Conservation (phyloP, 2,797 vertebrate species). For the Danio kyathit region DNA sequence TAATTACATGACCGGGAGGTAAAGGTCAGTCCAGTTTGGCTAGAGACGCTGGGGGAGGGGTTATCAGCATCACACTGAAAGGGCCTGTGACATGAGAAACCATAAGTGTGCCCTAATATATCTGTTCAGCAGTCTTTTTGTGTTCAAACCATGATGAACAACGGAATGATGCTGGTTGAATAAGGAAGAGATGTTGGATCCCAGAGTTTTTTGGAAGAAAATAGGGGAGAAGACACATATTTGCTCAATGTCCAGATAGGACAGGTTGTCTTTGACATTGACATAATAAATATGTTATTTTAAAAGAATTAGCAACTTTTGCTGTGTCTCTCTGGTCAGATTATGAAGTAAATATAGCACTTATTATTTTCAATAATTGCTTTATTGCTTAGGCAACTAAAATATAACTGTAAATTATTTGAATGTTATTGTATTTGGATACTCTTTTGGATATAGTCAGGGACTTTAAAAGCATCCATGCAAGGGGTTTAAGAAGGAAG, state of each 20-base stretch:
- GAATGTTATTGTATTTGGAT: too few species aligned
- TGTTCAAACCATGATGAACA: conserved; percentile 8
- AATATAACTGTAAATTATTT: neutral
- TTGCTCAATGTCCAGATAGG: conserved; percentile 15
- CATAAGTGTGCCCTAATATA: conserved; percentile 8
- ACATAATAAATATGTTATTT: conserved; percentile 8
- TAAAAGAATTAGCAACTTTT: conserved; percentile 27
- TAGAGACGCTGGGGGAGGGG: neutral
- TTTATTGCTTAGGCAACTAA: neutral
- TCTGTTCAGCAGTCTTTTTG: conserved; percentile 17
- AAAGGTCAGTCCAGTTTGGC: conserved; percentile 57
- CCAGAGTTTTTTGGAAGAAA: neutral
- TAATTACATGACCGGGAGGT: conserved; percentile 71
- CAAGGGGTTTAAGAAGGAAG: conserved; percentile 40
- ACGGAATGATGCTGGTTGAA: conserved; percentile 7
- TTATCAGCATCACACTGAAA: conserved; percentile 32
- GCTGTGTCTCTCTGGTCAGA: neutral
- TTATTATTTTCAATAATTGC: neutral
- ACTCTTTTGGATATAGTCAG: neutral
- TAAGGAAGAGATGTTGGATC: conserved; percentile 2
- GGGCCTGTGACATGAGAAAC: conserved; percentile 37
- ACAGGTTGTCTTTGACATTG: neutral
- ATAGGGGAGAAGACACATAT: neutral
- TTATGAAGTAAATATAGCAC: neutral
- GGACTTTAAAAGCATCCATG: conserved; percentile 40